These are phyloP conservation scores for Sminthurinus aureus DNA, from an alignment of 2,888 invertebrate genomes.

Conservation along the genomic window DNA sequence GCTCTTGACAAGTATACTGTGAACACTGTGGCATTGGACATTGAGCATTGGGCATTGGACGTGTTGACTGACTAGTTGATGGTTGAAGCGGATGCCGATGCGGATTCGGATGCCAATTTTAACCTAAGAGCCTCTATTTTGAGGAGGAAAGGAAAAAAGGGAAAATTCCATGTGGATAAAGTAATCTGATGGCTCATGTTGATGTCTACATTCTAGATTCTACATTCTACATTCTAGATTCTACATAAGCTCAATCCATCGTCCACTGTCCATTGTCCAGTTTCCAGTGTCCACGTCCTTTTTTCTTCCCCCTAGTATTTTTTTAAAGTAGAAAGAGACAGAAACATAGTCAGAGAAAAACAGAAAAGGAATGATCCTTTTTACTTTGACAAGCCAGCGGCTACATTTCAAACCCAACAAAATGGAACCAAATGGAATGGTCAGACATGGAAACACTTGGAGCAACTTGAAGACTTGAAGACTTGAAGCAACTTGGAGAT, in stretches of 20 bases:
- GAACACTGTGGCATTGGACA: not conserved
- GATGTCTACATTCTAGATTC: conserved; percentile 4
- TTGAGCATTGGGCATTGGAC: not conserved
- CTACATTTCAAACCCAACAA: conserved; percentile 3
- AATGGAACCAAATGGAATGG: not conserved
- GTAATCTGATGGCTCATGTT: conserved; percentile 24
- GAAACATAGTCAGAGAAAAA: not conserved
- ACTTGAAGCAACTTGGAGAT: no score
- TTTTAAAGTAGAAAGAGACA: not conserved
- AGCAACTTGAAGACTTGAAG: no score
- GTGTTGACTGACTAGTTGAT: not conserved
- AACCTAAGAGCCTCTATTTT: not conserved
- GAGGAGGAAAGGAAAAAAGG: conserved; percentile 21
- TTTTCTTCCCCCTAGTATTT: not conserved
- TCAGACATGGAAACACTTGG: no score
- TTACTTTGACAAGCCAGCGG: conserved; percentile 30
- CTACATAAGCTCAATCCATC: not conserved
- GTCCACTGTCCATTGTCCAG: not conserved
- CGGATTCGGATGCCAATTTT: not conserved
- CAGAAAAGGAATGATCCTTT: conserved; percentile 10
- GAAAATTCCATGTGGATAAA: conserved; percentile 31
- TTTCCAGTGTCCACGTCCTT: not conserved
- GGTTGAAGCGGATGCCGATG: not conserved
- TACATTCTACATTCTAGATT: no score
- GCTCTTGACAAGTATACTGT: not conserved